These are phyloP conservation scores for Scyliorhinus canicula DNA, from an alignment of 2,797 vertebrate species.

Conservation along the genomic window DNA sequence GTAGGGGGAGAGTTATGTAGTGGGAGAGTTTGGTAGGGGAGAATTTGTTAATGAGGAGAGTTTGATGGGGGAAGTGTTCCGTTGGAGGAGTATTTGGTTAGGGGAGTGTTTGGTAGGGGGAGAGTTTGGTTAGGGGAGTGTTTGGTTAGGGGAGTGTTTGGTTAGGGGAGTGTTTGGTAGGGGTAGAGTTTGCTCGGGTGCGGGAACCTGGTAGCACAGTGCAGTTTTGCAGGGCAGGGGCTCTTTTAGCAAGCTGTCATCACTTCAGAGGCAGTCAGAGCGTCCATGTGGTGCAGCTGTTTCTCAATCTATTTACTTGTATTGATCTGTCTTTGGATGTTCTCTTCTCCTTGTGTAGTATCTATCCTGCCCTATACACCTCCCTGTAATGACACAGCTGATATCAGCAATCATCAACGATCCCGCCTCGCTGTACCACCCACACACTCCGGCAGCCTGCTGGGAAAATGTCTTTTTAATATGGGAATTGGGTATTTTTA, in stretches of 20 bases:
- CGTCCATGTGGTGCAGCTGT: not conserved
- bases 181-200: not conserved
- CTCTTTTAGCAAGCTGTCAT: not conserved
- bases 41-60: not conserved
- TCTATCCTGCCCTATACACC: not conserved
- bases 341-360: not conserved
- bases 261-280: not conserved
- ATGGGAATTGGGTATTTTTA: not conserved
- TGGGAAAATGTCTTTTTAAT: not conserved
- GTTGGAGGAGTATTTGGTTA: no score
- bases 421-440: not conserved
- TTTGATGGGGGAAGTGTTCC: no score
- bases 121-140: no score
- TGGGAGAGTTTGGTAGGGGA: no score
- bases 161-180: not conserved
- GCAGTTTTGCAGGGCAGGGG: not conserved
- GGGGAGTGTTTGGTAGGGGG: no score
- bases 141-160: no score
- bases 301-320: not conserved
- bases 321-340: not conserved
- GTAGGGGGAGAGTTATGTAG: no score
- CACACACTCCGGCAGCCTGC: not conserved
- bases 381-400: not conserved
- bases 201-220: not conserved
- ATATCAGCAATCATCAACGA: not conserved